Evolutionary conservation across 1,140 invertebrate genomes (phyloP).

Genomic region (Drosophila hydei): DNA sequence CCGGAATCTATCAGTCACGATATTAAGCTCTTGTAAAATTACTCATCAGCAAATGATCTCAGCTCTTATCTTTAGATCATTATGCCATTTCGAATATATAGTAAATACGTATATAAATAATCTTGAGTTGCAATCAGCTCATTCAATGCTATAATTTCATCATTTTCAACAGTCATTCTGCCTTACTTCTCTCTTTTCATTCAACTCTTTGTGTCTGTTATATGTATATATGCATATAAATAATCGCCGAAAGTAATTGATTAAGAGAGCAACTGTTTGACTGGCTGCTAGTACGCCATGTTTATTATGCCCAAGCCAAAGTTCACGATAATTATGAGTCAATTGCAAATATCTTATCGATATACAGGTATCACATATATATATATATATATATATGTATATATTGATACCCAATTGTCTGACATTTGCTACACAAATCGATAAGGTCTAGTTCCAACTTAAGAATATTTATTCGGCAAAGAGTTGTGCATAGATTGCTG

Average conservation of each 20-base stretch:
- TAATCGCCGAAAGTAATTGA: neutral
- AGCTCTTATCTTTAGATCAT: conserved; percentile 8
- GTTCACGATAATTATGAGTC: conserved; percentile 31
- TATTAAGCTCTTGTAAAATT: conserved; percentile 3
- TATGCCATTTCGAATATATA: neutral
- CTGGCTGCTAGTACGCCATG: neutral
- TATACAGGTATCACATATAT: neutral
- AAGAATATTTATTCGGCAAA: too few species aligned
- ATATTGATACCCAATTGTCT: conserved; percentile 20
- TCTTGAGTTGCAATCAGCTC: conserved; percentile 6
- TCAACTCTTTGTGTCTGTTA: conserved; percentile 13
- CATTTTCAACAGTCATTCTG: conserved; percentile 5
- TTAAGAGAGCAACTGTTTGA: too few species aligned
- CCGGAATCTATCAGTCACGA: neutral
- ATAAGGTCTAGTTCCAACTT: conserved; percentile 17
- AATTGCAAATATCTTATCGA: conserved; percentile 37
- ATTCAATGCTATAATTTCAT: conserved; percentile 27
- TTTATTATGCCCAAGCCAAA: conserved; percentile 9
- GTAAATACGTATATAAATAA: conserved; percentile 12
- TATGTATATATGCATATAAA: conserved; percentile 1
- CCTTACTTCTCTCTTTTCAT: conserved; percentile 11
- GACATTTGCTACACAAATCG: conserved; percentile 1
- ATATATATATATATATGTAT: neutral
- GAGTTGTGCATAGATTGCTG: too few species aligned
- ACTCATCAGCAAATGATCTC: conserved; percentile 16